Evolutionary conservation across 2,888 invertebrate genomes (phyloP).

Genomic region (Gasteruption jaculator): DNA sequence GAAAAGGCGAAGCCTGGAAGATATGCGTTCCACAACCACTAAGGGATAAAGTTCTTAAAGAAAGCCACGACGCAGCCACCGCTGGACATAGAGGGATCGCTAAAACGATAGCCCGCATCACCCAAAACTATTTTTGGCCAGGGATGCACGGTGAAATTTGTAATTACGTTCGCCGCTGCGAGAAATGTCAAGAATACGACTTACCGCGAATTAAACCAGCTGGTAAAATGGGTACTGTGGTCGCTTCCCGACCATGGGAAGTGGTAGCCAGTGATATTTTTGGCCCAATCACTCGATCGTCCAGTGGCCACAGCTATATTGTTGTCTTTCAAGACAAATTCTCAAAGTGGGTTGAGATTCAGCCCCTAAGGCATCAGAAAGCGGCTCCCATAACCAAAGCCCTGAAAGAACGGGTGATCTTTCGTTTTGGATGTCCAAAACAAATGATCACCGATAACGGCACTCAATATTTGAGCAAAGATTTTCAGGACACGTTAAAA

Average conservation of each 20-base stretch:
- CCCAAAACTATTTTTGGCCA: constrained; percentile 20
- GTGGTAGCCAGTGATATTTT: no score
- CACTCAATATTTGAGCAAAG: constrained; percentile 13
- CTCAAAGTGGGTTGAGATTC: constrained; percentile 21
- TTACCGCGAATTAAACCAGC: constrained; percentile 9
- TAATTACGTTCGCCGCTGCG: constrained; percentile 12
- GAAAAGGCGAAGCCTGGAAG: constrained; percentile 15
- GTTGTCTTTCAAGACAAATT: constrained; percentile 24
- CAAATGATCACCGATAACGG: constrained; percentile 21
- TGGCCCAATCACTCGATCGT: no score
- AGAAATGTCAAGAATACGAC: constrained; percentile 10
- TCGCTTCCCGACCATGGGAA: no score
- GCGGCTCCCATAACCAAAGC: constrained; percentile 2
- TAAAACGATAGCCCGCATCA: constrained; percentile 18
- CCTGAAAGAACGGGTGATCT: constrained; percentile 11
- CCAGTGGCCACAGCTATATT: no score
- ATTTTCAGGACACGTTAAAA: background rate
- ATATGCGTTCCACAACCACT: constrained; percentile 14
- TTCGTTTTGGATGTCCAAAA: constrained; percentile 7
- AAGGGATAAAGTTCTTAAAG: constrained; percentile 8
- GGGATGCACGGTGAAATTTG: constrained; percentile 16
- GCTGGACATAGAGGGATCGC: constrained; percentile 24
- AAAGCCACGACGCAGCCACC: constrained; percentile 20
- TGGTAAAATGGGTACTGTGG: constrained; percentile 20
- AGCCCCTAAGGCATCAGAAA: constrained; percentile 16